Conservation (phyloP, 2,797 vertebrate genomes). For the Moxostoma hubbsi region DNA sequence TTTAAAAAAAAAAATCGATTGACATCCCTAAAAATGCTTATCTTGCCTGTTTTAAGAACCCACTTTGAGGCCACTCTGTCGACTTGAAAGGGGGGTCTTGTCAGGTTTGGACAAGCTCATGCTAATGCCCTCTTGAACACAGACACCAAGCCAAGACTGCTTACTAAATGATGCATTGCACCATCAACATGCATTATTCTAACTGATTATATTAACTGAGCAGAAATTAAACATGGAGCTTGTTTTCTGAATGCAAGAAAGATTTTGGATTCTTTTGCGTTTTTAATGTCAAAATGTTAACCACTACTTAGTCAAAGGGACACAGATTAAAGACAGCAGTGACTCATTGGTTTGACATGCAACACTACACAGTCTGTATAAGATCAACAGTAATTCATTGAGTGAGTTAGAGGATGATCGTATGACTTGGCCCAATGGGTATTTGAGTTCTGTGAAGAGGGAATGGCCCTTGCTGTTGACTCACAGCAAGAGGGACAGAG, state of each 20-base stretch:
- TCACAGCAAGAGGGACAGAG: conserved; percentile 56
- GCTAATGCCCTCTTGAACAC: conserved; percentile 12
- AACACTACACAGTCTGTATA: not conserved
- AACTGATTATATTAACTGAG: conserved; percentile 35
- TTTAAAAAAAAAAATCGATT: not conserved
- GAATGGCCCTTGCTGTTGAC: conserved; percentile 73
- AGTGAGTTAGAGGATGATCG: conserved; percentile 42
- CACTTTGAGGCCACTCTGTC: not conserved
- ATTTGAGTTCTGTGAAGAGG: conserved; percentile 63
- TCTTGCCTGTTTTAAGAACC: too few relatives aligned
- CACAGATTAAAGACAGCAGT: conserved; percentile 60
- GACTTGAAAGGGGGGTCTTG: conserved; percentile 11
- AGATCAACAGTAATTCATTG: conserved; percentile 13
- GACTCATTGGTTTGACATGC: conserved; percentile 61
- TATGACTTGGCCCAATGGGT: conserved; percentile 62
- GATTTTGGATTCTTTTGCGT: conserved; percentile 25
- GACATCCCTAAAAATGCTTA: not conserved
- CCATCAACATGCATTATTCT: conserved; percentile 37
- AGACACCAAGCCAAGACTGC: conserved; percentile 22
- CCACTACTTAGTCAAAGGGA: conserved; percentile 45
- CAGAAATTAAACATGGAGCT: conserved; percentile 21
- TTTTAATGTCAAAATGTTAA: conserved; percentile 27
- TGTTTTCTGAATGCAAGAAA: conserved; percentile 5
- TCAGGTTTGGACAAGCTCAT: conserved; percentile 6
- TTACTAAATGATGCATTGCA: conserved; percentile 39